Evolutionary conservation across 2,113 vertebrate species (phyloP).

Genomic region (Menura novaehollandiae): DNA sequence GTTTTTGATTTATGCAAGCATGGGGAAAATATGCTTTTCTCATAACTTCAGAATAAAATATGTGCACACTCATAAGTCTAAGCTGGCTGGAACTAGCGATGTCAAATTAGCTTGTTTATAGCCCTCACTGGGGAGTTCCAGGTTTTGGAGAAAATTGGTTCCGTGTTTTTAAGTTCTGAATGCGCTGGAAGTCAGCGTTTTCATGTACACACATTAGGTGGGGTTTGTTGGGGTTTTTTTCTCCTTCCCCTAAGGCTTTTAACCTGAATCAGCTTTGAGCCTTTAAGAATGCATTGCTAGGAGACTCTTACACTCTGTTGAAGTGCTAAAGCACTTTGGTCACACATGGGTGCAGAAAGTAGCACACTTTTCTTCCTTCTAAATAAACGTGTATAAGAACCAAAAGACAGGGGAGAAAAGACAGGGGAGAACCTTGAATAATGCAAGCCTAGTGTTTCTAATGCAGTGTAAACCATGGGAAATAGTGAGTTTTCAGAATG

Average conservation of each 20-base stretch:
- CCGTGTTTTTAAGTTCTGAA: slow-evolving; percentile 34
- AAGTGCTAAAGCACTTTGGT: slow-evolving; percentile 43
- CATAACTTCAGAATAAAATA: slow-evolving; percentile 63
- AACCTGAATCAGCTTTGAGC: slow-evolving; percentile 41
- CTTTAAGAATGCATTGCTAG: slow-evolving; percentile 26
- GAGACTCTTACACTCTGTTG: background rate
- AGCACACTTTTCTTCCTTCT: background rate
- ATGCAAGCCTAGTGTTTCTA: slow-evolving; percentile 7
- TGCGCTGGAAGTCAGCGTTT: slow-evolving; percentile 18
- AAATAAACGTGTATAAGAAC: background rate
- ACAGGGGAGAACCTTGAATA: background rate
- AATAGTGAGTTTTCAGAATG: background rate
- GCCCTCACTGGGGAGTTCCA: slow-evolving; percentile 50
- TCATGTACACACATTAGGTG: background rate
- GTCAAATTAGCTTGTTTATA: slow-evolving; percentile 71
- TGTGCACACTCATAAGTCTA: slow-evolving; percentile 57
- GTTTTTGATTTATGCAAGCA: slow-evolving; percentile 62
- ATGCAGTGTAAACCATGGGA: background rate
- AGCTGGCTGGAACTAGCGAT: slow-evolving; percentile 40
- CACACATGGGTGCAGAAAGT: background rate
- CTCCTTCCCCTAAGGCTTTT: slow-evolving; percentile 31
- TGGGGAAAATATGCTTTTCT: slow-evolving; percentile 62
- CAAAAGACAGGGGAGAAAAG: background rate
- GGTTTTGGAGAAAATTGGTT: slow-evolving; percentile 51
- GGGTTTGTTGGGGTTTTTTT: background rate